Evolutionary conservation across 2,888 invertebrate genomes (phyloP), one percentile per base, ranked within the genome.

Genomic region (Drosophila aldrichi): DNA sequence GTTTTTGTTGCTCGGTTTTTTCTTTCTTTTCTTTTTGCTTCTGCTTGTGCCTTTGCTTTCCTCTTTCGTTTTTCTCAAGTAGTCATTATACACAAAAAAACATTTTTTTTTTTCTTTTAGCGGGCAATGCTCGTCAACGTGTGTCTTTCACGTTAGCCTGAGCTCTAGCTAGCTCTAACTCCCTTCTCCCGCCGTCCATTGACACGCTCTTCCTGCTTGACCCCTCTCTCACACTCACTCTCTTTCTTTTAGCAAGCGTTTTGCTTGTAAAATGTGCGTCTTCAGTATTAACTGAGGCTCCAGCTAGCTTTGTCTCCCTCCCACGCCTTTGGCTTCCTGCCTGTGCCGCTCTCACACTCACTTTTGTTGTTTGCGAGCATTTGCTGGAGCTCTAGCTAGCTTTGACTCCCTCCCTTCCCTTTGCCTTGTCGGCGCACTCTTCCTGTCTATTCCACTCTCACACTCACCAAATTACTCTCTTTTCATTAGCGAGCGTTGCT

Each of bases 11-110:
- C 44, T 59, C 18, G 34, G 46, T 44, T 22, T 29, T 58, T 62
- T 54, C 48, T 66, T 38, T 49, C 59, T 55, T 55, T 56, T 36
- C 38, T 49, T 59, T 57, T 49, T 43, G 57, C 46, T 38, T 56
- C 52, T 57, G 29, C 57, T 5, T 34, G 41, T 55, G 57, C 36
- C 36, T 60, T 59, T 55, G 29, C 61, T 67, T 52, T 65, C 46
- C 64, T 74, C 71, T 67, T 79, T 67, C 58, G 66, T 57, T 85
- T 82, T 83, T 82, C 90, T 78, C 88, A 86, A 86, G 87, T 82
- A 86, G 78, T 89, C 89, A 88, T 89, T 89, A 89, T 88, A 86
- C 83, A 88, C 71, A 88, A 85, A 89, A 89, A 48, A 49, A 29
- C n/a, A 48, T 5, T 29, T 49, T 18, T 29, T 46, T 25, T 16